phyloP scores from a whole-genome alignment of 2,888 invertebrate genomes.

The Seira sanloemensis region DNA sequence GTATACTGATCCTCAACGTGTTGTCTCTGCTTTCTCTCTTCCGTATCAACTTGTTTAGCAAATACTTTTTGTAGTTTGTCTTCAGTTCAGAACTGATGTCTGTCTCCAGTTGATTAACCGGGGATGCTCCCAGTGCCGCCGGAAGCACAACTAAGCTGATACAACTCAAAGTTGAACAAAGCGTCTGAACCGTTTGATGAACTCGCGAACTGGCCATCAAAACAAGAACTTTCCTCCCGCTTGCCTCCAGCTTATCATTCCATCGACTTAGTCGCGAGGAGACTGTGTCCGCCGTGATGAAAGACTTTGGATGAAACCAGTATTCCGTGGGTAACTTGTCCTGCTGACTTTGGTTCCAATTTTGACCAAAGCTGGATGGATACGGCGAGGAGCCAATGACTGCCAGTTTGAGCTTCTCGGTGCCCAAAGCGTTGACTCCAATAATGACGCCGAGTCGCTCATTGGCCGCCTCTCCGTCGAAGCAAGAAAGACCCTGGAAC shows the following conservation, averaged over 20 bases:
- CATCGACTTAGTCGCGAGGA: slow-evolving; percentile 18
- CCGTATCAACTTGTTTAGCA: slow-evolving; percentile 24
- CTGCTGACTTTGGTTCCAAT: slow-evolving; percentile 20
- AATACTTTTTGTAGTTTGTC: not conserved
- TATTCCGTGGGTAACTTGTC: slow-evolving; percentile 30
- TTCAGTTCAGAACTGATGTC: not conserved
- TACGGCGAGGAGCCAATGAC: not conserved
- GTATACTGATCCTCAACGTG: not conserved
- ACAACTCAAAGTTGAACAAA: not conserved
- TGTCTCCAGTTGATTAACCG: not conserved
- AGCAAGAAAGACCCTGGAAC: slow-evolving; percentile 19
- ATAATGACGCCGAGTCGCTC: slow-evolving; percentile 28
- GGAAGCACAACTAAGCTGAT: not conserved
- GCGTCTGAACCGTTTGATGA: slow-evolving; percentile 1
- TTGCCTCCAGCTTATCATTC: slow-evolving; percentile 9
- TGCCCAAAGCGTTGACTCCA: slow-evolving; percentile 13
- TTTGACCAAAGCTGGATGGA: slow-evolving; percentile 20
- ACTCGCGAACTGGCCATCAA: not conserved
- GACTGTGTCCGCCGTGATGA: slow-evolving; percentile 11
- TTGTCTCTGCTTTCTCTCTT: not conserved
- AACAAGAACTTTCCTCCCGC: slow-evolving; percentile 15
- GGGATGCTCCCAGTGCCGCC: not conserved
- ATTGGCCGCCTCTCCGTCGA: slow-evolving; percentile 5
- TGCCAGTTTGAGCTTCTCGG: slow-evolving; percentile 7
- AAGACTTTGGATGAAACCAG: slow-evolving; percentile 24